Conservation (phyloP, 2,888 invertebrate species). For the Lycocerus yunnanus region DNA sequence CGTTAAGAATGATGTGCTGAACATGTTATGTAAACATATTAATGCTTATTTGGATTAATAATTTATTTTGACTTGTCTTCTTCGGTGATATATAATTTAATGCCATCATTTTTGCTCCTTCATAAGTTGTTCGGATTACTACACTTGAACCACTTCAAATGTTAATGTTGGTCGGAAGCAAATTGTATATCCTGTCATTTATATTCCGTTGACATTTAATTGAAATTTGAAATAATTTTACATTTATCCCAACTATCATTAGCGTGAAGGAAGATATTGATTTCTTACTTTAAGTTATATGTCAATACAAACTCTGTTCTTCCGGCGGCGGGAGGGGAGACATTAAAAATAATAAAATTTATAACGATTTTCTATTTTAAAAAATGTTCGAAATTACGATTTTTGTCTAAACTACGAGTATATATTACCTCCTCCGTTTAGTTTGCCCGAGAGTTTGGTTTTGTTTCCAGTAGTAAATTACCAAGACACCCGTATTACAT, state of each 20-base stretch:
- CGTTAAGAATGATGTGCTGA: constrained; percentile 26
- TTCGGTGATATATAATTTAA: background rate
- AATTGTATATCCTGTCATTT: background rate
- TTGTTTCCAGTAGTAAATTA: background rate
- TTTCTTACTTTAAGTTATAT: background rate
- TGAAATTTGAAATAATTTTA: background rate
- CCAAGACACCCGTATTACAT: background rate
- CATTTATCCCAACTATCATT: background rate
- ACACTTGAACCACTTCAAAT: background rate
- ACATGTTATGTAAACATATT: constrained; percentile 31
- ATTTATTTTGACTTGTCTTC: constrained; percentile 23
- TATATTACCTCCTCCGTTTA: too few relatives aligned
- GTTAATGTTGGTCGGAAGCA: background rate
- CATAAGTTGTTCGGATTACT: background rate
- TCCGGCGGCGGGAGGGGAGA: background rate
- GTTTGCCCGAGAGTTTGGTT: background rate
- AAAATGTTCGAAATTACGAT: background rate
- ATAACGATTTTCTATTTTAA: background rate
- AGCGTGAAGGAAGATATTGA: background rate
- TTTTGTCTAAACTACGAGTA: too few relatives aligned
- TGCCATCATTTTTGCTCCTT: background rate
- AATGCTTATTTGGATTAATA: constrained; percentile 26
- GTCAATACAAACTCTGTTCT: too few relatives aligned
- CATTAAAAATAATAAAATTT: background rate
- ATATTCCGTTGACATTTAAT: background rate